These are phyloP conservation scores for Chloropsis hardwickii DNA, from an alignment of 2,113 vertebrate genomes.

Conservation along the genomic window DNA sequence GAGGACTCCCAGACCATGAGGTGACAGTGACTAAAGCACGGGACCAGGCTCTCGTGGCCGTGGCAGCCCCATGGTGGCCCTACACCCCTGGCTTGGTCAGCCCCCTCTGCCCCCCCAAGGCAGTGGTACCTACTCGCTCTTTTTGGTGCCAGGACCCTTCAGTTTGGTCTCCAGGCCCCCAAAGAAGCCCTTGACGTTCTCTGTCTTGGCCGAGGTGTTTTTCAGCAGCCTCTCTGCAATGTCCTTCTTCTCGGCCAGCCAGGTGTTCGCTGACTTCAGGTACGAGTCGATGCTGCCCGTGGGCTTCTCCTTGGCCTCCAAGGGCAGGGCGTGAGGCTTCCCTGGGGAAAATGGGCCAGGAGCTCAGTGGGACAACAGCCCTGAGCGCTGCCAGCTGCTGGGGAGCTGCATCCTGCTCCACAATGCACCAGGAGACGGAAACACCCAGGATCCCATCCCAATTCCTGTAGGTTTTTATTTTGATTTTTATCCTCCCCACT, in stretches of 20 bases:
- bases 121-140: slow-evolving; percentile 75
- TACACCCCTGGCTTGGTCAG: background rate
- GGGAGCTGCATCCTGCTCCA: background rate
- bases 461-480: background rate
- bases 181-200: slow-evolving; percentile 88
- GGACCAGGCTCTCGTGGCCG: background rate
- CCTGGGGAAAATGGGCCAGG: slow-evolving; percentile 56
- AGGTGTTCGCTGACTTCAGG: slow-evolving; percentile 88
- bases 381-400: background rate
- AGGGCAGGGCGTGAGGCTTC: slow-evolving; percentile 76
- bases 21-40: background rate
- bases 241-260: slow-evolving; percentile 91
- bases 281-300: slow-evolving; percentile 82
- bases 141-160: slow-evolving; percentile 77
- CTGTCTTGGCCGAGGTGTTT: slow-evolving; percentile 80
- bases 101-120: background rate
- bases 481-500: background rate
- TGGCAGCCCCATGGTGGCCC: background rate
- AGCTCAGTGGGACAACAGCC: accelerated
- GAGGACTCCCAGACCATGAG: background rate
- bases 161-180: slow-evolving; percentile 92
- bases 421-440: background rate
- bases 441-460: background rate
- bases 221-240: slow-evolving; percentile 88
- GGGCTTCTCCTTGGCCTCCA: slow-evolving; percentile 79